Evolutionary conservation across 1,140 invertebrate species (phyloP), one percentile per base, ranked within the genome.

Genomic region (Zaprionus lachaisei): DNA sequence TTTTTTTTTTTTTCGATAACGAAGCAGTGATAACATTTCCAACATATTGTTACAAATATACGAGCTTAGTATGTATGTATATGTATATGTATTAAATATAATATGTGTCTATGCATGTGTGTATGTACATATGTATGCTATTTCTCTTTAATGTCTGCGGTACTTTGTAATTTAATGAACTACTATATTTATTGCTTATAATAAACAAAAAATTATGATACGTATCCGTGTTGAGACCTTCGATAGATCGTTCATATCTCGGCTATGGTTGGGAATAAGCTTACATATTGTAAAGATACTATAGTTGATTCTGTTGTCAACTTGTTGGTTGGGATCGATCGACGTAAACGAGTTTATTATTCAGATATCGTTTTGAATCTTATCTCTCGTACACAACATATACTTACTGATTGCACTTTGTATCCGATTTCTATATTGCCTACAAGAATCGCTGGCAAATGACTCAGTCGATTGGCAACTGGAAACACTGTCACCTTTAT

Each of bases 121-220:
- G 37, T 64, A 31, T 11, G 28, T 51, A n/a, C n/a, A n/a, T n/a
- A 31, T 57, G 20, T 14, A 34, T 34, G 15, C 24, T 20, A 31
- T 54, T 34, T 68, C 31, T 47, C 37, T 49, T 49, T 24, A 47
- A 26, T 55, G 41, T 65, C 17, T 61, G 55, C 73, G 73, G 73
- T 76, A 72, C 55, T 58, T 76, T 76, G 73, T 76, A 72, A 76
- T 76, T 65, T 65, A 76, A 76, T 72, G 61, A 72, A 72, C 77
- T 77, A 77, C 68, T 63, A 47, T 77, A 79, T 79, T 77, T 79
- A 79, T 79, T 77, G 77, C 68, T 72, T 38, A 58, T 72, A 79
- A 79, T 79, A 79, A 79, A 79, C 49, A 63, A 72, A 67, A 56
- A 57, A 76, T 71, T 76, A 62, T 49, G 28, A 70, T 41, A 74